A percentile compares a stretch with the other conserved stretches of the same genome.
These are phyloP conservation scores for Hirundichthys speculiger DNA, from an alignment of 2,113 vertebrate genomes.

Conservation along the genomic window DNA sequence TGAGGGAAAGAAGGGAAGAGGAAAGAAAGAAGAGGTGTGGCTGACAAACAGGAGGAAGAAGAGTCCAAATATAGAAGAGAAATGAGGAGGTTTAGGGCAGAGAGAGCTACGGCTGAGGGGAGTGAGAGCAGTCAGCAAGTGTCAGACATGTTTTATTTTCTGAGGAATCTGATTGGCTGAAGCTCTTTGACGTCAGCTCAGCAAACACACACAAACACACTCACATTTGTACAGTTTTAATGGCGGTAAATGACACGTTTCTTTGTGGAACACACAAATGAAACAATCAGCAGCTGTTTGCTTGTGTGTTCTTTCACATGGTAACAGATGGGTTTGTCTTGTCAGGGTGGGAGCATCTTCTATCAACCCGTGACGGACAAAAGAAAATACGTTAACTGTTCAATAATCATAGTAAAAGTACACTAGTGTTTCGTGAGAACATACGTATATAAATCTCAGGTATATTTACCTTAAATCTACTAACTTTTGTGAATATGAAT, in stretches of 20 bases:
- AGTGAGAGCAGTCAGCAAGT: conserved; percentile 21
- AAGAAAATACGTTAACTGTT: no score
- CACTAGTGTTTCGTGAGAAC: no score
- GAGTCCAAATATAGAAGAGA: conserved; percentile 40
- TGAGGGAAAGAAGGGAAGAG: background rate
- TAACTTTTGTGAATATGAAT: no score
- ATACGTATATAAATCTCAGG: no score
- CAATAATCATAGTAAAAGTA: no score
- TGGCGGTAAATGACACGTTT: background rate
- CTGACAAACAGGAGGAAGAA: conserved; percentile 19
- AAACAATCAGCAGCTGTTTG: no score
- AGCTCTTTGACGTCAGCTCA: conserved; percentile 23
- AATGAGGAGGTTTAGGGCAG: background rate
- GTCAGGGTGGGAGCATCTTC: no score
- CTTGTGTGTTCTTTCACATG: no score
- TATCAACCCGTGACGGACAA: no score
- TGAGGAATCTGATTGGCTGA: conserved; percentile 11
- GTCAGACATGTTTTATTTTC: conserved; percentile 18
- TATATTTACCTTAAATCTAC: no score
- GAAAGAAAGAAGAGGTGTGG: background rate
- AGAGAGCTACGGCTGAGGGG: conserved; percentile 7
- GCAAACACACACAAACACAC: conserved; percentile 6
- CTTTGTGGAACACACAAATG: background rate
- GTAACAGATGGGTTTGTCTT: no score
- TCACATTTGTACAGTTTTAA: background rate